Base-by-base conservation (phyloP, 2,113 vertebrate genomes). In the Syngnathus scovelli region DNA sequence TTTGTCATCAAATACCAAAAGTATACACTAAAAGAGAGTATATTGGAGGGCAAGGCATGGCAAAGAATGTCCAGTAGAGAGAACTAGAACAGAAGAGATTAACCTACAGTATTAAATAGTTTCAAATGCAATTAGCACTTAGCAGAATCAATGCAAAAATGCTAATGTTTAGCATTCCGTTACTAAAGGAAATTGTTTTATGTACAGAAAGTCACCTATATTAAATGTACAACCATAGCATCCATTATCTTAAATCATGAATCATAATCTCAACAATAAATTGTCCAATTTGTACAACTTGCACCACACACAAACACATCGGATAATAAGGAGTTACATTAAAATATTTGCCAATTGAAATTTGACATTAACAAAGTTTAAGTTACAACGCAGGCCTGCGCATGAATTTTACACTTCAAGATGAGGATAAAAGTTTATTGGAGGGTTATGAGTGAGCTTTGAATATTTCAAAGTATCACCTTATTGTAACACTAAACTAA, bases 71-170 rank as follows among this genome's bases (percentile, higher is more conserved):
- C 27, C 41, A 66, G 10, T 62, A 16, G 7, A 51, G 18, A 69
- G 9, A 61, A 10, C 10, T 70, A 59, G 46, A 61, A 23, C 15
- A 67, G 21, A 61, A 41, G 39, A 67, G 55, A 58, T 49, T 39
- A 54, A 73, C 10, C 11, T 37, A 33, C 27, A 33, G 27, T 33
- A 65, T 37, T 39, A 19, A 18, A 43, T 56, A 51, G 69, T 68
- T 70, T 27, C 36, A 72, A 19, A 61, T 64, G 27, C 66, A 67
- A 67, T 19, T 6, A 74, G 72, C 74, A 79, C 79, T 75, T 83
- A 51, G 51, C 61, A 67, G 21, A 44, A 71, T 68, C 71, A 69
- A 70, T 79, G 71, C 64, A 84, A 73, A 66, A 33, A 74, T 65
- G 59, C 66, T 68, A 36, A 74, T 65, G 16, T 66, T 51, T 33